Evolutionary conservation across 2,888 invertebrate genomes (phyloP).

Genomic region (Danaus chrysippus): DNA sequence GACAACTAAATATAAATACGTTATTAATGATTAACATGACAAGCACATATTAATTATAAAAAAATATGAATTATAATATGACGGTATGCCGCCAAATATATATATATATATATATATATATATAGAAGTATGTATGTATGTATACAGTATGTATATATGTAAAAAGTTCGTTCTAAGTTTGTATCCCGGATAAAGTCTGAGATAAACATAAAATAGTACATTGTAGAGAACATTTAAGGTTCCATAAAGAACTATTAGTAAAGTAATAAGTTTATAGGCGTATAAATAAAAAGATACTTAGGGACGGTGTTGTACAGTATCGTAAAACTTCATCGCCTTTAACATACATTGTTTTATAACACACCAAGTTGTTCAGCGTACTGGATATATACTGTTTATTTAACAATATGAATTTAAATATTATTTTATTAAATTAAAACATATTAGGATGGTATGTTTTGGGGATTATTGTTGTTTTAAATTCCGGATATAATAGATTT

Average conservation of each 20-base stretch:
- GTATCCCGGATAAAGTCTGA: background rate
- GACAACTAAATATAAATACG: too few relatives aligned
- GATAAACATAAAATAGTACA: background rate
- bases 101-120: too few relatives aligned
- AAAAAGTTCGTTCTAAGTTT: background rate
- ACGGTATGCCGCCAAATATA: too few relatives aligned
- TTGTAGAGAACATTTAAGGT: conserved; percentile 1
- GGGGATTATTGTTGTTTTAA: too few relatives aligned
- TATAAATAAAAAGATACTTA: conserved; percentile 7
- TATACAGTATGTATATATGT: too few relatives aligned
- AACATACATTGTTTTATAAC: background rate
- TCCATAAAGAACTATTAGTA: conserved; percentile 6
- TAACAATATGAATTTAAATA: background rate
- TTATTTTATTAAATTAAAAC: too few relatives aligned
- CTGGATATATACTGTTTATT: conserved; percentile 5
- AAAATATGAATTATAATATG: too few relatives aligned
- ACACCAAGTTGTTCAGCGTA: background rate
- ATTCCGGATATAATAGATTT: too few relatives aligned
- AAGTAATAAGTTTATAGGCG: conserved; percentile 4
- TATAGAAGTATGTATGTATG: too few relatives aligned
- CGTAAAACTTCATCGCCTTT: background rate
- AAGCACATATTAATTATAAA: too few relatives aligned
- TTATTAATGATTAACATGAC: too few relatives aligned
- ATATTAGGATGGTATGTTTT: too few relatives aligned
- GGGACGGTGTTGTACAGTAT: background rate